Evolutionary conservation across 2,888 invertebrate species (phyloP), one percentile per base, ranked within the genome.

Genomic region (Pandemis heparana): DNA sequence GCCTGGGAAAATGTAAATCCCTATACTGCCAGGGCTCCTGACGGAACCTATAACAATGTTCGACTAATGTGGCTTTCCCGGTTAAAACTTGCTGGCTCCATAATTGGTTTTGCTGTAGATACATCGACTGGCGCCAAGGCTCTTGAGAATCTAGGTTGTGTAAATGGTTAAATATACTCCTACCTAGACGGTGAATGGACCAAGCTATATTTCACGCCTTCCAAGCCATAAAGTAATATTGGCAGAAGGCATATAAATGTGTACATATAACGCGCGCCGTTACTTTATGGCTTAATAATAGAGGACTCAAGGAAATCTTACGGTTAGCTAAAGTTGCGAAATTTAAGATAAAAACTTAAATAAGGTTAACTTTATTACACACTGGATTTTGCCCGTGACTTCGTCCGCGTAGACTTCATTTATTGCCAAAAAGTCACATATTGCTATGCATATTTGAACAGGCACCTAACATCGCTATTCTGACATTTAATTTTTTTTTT

Each of bases 61-160:
- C 48, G 18, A 51, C 51, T 51, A 60, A 41, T 53, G 38, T 43
- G 62, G 46, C 38, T 56, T 69, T 56, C 56, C 41, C 38, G 48
- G 48, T 69, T 59, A 64, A 60, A 68, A 64, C 41, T 64, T 48
- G 68, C 59, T 32, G 48, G 73, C 68, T 69, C 32, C 18, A 46
- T 69, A 69, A 69, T 68, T 64, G 59, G 64, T 68, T 68, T 73
- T 73, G 48, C 63, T 59, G 56, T 56, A 69, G 63, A 68, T 63
- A 67, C 62, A 51, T 69, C 59, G 63, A 73, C 59, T 69, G 64
- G 73, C 68, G 68, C 62, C 73, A 73, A 64, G 63, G 63, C 64
- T 64, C 68, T 68, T 18, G 68, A 59, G 63, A 63, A 73, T 68
- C 73, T 69, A 59, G 69, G 69, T 69, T 60, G 64, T 72, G 62